phyloP scores from a whole-genome alignment of 2,888 invertebrate species.

The Nineta flava region DNA sequence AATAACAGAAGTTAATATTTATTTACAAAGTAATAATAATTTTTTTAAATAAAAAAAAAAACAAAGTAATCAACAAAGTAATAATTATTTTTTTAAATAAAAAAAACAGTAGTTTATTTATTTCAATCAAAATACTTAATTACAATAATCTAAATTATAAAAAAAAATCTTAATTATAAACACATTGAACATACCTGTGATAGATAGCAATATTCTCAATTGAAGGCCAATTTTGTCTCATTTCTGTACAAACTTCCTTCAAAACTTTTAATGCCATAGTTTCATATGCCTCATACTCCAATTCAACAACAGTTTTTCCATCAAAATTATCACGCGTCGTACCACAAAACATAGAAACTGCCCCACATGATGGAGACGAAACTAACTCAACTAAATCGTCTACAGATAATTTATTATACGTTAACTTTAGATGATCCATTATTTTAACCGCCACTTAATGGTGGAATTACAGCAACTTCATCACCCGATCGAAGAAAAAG shows the following conservation, averaged over 20 bases:
- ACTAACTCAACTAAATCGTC: constrained; percentile 50
- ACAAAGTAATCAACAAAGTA: no score
- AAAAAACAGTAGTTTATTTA: no score
- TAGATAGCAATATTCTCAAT: constrained; percentile 70
- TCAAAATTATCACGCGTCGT: constrained; percentile 76
- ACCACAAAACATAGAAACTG: constrained; percentile 78
- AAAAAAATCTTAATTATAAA: background rate
- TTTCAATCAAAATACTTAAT: no score
- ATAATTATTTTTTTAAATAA: no score
- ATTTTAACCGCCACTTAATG: constrained; percentile 75
- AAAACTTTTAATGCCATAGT: constrained; percentile 79
- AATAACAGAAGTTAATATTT: no score
- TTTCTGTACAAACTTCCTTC: constrained; percentile 55
- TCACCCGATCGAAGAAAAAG: constrained; percentile 50
- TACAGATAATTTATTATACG: constrained; percentile 46
- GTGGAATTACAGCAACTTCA: constrained; percentile 84
- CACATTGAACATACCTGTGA: constrained; percentile 44
- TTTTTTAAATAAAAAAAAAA: no score
- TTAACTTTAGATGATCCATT: constrained; percentile 58
- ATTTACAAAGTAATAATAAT: no score
- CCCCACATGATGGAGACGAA: constrained; percentile 61
- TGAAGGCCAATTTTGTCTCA: constrained; percentile 55
- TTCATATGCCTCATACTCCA: constrained; percentile 90
- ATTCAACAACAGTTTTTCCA: constrained; percentile 61
- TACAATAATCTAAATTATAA: no score